Conservation (phyloP, 2,113 vertebrate genomes). For the Siphamia tubifer region DNA sequence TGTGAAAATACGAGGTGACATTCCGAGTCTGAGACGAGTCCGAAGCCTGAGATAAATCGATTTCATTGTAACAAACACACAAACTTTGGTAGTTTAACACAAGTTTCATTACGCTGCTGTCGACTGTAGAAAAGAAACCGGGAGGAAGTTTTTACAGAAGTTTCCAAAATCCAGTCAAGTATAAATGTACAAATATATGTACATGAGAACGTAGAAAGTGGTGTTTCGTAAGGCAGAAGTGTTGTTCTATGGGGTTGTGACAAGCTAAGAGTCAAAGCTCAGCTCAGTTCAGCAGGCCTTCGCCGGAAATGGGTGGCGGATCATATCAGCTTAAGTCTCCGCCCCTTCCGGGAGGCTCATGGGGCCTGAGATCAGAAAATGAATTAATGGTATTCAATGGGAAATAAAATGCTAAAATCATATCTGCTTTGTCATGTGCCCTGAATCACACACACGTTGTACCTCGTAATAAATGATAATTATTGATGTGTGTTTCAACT, state of each 20-base stretch:
- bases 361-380: too few relatives aligned
- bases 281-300: background rate
- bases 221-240: slow-evolving; percentile 75
- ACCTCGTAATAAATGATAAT: too few relatives aligned
- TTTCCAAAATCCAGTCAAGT: slow-evolving; percentile 47
- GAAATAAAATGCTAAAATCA: too few relatives aligned
- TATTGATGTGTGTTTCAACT: too few relatives aligned
- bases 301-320: too few relatives aligned
- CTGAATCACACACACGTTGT: too few relatives aligned
- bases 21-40: slow-evolving; percentile 51
- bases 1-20: slow-evolving; percentile 50
- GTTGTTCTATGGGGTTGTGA: slow-evolving; percentile 43
- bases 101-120: slow-evolving; percentile 41
- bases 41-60: slow-evolving; percentile 72
- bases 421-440: too few relatives aligned
- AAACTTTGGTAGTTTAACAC: slow-evolving; percentile 74
- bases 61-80: slow-evolving; percentile 22
- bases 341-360: too few relatives aligned
- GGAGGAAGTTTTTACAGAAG: background rate
- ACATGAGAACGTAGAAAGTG: slow-evolving; percentile 41
- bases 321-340: too few relatives aligned
- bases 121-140: slow-evolving; percentile 10
- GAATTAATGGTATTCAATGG: too few relatives aligned
- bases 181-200: slow-evolving; percentile 61
- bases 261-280: background rate